Evolutionary conservation across 2,888 invertebrate genomes (phyloP), one percentile per base, ranked within the genome.

Genomic region (Chrysotoxum bicinctum): DNA sequence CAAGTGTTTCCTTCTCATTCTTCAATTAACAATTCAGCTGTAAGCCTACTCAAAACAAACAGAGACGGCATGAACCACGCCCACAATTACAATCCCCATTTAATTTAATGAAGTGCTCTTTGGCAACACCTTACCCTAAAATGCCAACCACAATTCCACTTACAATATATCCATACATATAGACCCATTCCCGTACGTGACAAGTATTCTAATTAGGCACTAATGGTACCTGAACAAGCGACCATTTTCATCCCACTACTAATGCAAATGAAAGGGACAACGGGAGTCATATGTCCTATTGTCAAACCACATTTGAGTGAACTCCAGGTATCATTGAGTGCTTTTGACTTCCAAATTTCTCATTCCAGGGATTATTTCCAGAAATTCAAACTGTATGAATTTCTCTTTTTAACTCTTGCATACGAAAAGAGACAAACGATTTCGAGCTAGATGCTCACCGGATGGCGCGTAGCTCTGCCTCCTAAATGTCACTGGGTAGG

Each of bases 381-480:
- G 54, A 9, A 37, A 43, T 21, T 12, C 6, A 6, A n/a, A 7
- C 9, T 3, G 1, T 50, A 50, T 50, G 1, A 3, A 14, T 43
- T 10, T 72, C 75, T 79, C 79, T 35, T 19, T 80, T n/a, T 2
- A 7, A 14, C 58, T 23, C n/a, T 50, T 30, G 16, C 35, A 52
- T 45, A 45, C 16, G 6, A 76, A 81, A 50, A 23, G 54, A 66
- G 81, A 72, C 64, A 73, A 45, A 50, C 7, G 21, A 37, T 5
- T 45, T 21, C 6, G n/a, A 32, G 56, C 60, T 73, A 69, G 35
- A 81, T 85, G 85, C 81, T 85, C 85, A 85, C 54, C 80, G 85
- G 81, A 54, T 90, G 89, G 89, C 89, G 89, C 88, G 88, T 89
- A 89, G 90, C 89, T 89, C 90, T 89, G 89, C 90, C 90, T 89